Percentiles rank a stretch among this genome's conserved stretches.
These are phyloP conservation scores for Petrocephalus sullivani DNA, from an alignment of 2,797 vertebrate genomes.

Conservation along the genomic window DNA sequence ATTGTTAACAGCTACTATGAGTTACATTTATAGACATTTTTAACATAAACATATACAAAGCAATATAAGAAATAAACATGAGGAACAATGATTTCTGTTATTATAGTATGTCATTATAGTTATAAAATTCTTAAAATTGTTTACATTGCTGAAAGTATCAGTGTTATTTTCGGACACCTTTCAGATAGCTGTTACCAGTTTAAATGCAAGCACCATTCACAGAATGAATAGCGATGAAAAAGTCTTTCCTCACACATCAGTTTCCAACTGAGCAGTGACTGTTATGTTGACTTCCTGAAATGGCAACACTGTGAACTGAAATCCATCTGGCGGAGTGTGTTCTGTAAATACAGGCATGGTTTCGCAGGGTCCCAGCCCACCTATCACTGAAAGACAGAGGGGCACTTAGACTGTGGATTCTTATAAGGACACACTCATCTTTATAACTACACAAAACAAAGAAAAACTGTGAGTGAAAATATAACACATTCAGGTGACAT, in stretches of 20 bases:
- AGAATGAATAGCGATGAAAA: background rate
- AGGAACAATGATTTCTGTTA: too few relatives aligned
- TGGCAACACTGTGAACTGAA: constrained; percentile 39
- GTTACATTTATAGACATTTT: background rate
- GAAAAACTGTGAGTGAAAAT: background rate
- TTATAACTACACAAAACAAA: background rate
- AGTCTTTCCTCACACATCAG: constrained; percentile 41
- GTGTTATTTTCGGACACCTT: background rate
- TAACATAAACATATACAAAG: background rate
- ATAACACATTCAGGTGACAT: background rate
- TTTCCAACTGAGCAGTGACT: constrained; percentile 34
- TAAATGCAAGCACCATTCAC: background rate
- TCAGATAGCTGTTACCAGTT: background rate
- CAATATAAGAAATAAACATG: background rate
- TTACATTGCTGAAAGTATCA: background rate
- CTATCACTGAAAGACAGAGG: constrained; percentile 48
- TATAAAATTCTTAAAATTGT: too few relatives aligned
- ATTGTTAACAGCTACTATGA: background rate
- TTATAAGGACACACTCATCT: background rate
- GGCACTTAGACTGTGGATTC: background rate
- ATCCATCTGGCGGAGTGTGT: constrained; percentile 34
- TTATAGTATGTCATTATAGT: too few relatives aligned
- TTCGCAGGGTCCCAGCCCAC: constrained; percentile 34
- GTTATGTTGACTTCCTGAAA: constrained; percentile 45
- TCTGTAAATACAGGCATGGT: constrained; percentile 35